phyloP scores from a whole-genome alignment of 2,888 invertebrate species.

The Scrobipalpa costella region DNA sequence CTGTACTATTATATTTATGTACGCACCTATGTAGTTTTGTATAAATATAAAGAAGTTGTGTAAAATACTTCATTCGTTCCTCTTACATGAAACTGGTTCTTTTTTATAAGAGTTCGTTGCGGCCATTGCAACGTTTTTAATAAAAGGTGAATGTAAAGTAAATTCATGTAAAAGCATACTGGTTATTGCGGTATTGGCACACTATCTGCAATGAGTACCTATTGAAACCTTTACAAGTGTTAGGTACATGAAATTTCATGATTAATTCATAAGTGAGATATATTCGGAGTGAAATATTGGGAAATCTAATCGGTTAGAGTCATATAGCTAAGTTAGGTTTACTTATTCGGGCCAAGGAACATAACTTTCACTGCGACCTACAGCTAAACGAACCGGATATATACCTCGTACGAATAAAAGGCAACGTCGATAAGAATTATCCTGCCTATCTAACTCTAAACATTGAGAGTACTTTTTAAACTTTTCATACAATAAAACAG shows the following conservation, averaged over 20 bases:
- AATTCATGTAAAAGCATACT: no score
- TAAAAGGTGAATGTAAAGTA: conserved; percentile 3
- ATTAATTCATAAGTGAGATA: not conserved
- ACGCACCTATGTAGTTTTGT: no score
- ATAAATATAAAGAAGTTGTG: no score
- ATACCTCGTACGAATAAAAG: not conserved
- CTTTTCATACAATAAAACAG: no score
- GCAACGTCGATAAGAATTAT: not conserved
- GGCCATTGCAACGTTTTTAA: not conserved
- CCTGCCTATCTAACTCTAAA: no score
- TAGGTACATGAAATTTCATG: not conserved
- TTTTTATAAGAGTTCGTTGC: not conserved
- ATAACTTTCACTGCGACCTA: not conserved
- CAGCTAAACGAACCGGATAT: not conserved
- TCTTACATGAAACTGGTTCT: not conserved
- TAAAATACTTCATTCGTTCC: not conserved
- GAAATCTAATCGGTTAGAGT: conserved; percentile 2
- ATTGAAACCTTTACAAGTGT: not conserved
- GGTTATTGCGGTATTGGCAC: not conserved
- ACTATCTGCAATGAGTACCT: not conserved
- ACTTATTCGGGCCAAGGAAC: not conserved
- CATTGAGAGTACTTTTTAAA: no score
- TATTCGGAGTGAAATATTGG: not conserved
- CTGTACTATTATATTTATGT: no score
- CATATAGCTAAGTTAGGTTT: not conserved